Conservation (phyloP, 2,113 vertebrate genomes). For the Genyomyrus donnyi region DNA sequence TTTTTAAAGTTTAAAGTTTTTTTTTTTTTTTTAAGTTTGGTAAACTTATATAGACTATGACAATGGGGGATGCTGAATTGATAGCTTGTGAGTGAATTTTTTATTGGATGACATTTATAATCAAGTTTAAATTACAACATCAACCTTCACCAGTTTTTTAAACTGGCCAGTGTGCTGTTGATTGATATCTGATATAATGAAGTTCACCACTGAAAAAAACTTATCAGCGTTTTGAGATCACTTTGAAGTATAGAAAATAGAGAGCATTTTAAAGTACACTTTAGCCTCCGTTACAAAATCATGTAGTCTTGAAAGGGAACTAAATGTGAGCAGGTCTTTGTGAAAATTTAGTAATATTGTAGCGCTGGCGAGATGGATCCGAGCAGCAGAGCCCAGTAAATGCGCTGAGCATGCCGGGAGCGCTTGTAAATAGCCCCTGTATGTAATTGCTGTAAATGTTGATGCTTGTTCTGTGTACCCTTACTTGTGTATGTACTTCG, state of each 20-base stretch:
- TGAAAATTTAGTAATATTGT: neutral
- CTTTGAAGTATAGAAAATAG: neutral
- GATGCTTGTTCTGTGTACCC: no score
- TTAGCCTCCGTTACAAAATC: neutral
- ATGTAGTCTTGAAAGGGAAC: neutral
- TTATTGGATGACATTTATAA: neutral
- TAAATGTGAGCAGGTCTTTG: neutral
- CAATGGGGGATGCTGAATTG: neutral
- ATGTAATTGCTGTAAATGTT: no score
- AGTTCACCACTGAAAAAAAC: neutral
- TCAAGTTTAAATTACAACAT: neutral
- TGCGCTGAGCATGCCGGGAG: neutral
- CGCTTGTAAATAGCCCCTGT: neutral
- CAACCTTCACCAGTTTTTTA: neutral
- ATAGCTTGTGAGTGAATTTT: neutral
- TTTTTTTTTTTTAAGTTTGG: neutral
- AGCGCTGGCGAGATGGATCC: neutral
- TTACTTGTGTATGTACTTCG: no score
- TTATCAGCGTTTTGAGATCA: neutral
- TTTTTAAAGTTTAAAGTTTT: neutral
- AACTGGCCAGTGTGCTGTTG: neutral
- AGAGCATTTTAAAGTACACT: neutral
- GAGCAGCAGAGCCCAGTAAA: neutral
- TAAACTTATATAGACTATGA: neutral
- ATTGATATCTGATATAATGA: neutral